Conservation (phyloP, 2,113 vertebrate genomes). For the Montifringilla adamsi region DNA sequence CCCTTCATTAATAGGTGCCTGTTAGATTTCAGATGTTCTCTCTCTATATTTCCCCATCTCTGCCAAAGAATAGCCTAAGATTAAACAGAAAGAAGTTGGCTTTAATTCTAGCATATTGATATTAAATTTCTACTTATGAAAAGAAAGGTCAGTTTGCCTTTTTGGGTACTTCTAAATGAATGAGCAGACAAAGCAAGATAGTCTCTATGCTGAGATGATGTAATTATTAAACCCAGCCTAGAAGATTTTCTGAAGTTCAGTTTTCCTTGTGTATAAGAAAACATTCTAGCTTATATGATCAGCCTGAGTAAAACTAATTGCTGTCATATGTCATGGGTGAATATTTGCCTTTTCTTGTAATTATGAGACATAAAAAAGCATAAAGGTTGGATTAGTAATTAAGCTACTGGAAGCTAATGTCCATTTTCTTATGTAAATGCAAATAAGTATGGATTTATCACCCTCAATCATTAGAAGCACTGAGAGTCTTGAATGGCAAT, state of each 20-base stretch:
- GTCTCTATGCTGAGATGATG: not conserved
- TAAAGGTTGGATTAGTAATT: not conserved
- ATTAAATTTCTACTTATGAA: not conserved
- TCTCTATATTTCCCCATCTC: not conserved
- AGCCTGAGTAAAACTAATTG: not conserved
- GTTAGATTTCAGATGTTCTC: not conserved
- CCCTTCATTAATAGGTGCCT: not conserved
- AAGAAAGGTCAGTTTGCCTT: not conserved
- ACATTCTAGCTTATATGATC: not conserved
- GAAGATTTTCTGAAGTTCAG: not conserved
- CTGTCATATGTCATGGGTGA: not conserved
- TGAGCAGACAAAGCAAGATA: not conserved
- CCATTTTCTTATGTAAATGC: not conserved
- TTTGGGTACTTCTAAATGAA: not conserved
- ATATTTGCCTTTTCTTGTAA: not conserved
- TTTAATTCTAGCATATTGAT: not conserved
- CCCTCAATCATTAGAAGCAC: not conserved
- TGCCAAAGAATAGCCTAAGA: not conserved
- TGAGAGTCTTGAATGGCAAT: not conserved
- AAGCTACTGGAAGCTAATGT: not conserved
- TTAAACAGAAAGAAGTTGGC: not conserved
- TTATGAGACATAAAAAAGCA: not conserved
- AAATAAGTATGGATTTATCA: not conserved
- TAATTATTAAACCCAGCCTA: not conserved
- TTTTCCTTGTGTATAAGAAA: not conserved